These are phyloP conservation scores for Galaxea fascicularis DNA, from an alignment of 92 coral and sea anemone genomes.

Conservation along the genomic window DNA sequence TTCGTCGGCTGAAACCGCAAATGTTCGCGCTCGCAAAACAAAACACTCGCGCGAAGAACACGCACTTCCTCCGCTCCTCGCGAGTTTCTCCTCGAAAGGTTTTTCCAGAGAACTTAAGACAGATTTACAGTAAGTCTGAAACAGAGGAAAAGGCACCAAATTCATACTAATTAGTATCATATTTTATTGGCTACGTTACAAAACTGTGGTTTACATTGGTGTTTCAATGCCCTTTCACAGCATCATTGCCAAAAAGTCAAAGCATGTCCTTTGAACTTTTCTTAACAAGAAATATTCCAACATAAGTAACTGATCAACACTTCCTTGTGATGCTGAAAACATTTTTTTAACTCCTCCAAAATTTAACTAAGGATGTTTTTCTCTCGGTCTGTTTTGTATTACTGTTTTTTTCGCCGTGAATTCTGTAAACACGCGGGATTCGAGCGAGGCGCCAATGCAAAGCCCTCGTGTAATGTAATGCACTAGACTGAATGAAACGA, in stretches of 20 bases:
- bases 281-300: too few species aligned
- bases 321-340: neutral
- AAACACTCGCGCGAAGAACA: slow-evolving; percentile 12
- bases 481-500: neutral
- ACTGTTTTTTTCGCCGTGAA: too few species aligned
- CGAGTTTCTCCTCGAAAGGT: neutral
- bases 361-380: neutral
- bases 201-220: neutral
- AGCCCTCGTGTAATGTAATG: neutral
- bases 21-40: neutral
- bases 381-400: neutral
- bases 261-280: neutral
- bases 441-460: neutral
- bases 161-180: neutral
- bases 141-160: neutral
- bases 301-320: neutral
- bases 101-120: neutral
- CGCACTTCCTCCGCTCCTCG: slow-evolving; percentile 10
- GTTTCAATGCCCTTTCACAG: neutral
- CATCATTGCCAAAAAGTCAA: neutral
- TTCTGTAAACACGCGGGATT: slow-evolving; percentile 9
- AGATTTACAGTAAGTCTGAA: neutral
- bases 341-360: neutral
- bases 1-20: slow-evolving; percentile 19
- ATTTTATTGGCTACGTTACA: neutral